Evolutionary conservation across 2,888 invertebrate genomes (phyloP).

Genomic region (Microctonus hyperodae): DNA sequence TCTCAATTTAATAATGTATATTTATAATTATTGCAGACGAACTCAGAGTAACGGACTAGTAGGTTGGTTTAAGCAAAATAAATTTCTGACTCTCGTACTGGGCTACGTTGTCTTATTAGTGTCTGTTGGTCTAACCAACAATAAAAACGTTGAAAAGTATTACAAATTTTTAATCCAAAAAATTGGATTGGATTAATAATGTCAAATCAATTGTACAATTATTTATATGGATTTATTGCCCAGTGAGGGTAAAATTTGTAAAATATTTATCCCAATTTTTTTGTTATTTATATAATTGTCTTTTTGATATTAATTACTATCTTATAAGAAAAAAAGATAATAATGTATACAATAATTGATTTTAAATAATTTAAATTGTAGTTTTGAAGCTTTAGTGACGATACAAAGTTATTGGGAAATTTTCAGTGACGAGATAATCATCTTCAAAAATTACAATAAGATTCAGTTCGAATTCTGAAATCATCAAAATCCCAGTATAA

Average conservation of each 20-base stretch:
- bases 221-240: background rate
- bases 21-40: slow-evolving; percentile 43
- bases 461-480: slow-evolving; percentile 92
- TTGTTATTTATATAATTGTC: background rate
- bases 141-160: slow-evolving; percentile 71
- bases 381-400: slow-evolving; percentile 63
- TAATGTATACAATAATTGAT: background rate
- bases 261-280: slow-evolving; percentile 11
- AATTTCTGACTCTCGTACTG: slow-evolving; percentile 69
- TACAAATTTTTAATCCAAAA: slow-evolving; percentile 65
- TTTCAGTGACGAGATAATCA: slow-evolving; percentile 92
- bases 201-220: background rate
- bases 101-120: slow-evolving; percentile 71
- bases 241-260: background rate
- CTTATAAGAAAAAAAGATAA: background rate
- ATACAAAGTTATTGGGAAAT: slow-evolving; percentile 80
- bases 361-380: background rate
- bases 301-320: background rate
- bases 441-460: slow-evolving; percentile 92
- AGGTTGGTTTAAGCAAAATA: slow-evolving; percentile 70
- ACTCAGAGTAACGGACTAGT: slow-evolving; percentile 49
- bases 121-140: slow-evolving; percentile 72
- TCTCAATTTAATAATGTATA: too few relatives aligned
- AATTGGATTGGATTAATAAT: slow-evolving; percentile 52
- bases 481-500: background rate